A percentile compares a stretch with the other conserved stretches of the same genome.
Evolutionary conservation across 2,113 vertebrate genomes (phyloP).

Genomic region (Nestor notabilis): DNA sequence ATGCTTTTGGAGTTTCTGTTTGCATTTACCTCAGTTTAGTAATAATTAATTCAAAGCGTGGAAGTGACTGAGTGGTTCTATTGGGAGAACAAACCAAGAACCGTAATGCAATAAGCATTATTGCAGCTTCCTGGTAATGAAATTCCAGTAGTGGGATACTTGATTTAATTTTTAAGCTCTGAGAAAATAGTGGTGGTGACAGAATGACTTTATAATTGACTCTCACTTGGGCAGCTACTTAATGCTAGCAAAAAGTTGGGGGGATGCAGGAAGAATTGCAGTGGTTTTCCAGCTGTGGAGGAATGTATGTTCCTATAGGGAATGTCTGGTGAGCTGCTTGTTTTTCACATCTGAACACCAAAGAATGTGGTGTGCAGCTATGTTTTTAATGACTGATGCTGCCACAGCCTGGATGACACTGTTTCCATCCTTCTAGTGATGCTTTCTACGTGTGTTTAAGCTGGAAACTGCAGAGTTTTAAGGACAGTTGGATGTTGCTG

Average conservation of each 20-base stretch:
- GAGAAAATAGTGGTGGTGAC: background rate
- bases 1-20: background rate
- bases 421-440: background rate
- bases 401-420: background rate
- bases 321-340: background rate
- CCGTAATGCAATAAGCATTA: background rate
- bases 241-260: background rate
- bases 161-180: slow-evolving; percentile 47
- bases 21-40: background rate
- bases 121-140: slow-evolving; percentile 34
- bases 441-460: background rate
- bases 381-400: background rate
- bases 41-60: slow-evolving; percentile 24
- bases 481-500: background rate
- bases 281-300: background rate
- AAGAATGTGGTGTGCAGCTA: background rate
- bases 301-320: background rate
- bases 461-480: background rate
- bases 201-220: background rate
- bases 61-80: background rate
- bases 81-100: background rate
- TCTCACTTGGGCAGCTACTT: background rate
- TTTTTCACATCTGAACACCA: background rate
- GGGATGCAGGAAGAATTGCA: background rate
- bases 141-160: background rate